Percentiles rank a stretch among this genome's conserved stretches.
These are phyloP conservation scores for Apogon hyalosoma DNA, from an alignment of 2,797 vertebrate species.

Conservation along the genomic window DNA sequence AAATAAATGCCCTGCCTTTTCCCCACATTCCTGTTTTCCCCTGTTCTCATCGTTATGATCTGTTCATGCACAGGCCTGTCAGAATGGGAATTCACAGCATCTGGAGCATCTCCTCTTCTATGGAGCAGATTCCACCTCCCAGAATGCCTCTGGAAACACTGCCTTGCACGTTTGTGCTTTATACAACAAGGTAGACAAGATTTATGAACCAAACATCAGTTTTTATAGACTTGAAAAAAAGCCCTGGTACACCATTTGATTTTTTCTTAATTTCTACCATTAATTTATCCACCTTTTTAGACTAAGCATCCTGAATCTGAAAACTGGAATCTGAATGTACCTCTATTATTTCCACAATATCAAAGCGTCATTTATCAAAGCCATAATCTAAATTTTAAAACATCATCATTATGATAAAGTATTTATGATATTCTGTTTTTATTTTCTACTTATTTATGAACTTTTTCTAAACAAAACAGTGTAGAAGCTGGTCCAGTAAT, in stretches of 20 bases:
- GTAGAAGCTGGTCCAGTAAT: too few relatives aligned
- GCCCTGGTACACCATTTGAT: background rate
- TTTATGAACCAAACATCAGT: background rate
- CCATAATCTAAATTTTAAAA: too few relatives aligned
- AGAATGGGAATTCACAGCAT: conserved; percentile 92
- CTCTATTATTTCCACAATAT: too few relatives aligned
- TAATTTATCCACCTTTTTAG: too few relatives aligned
- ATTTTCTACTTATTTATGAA: too few relatives aligned
- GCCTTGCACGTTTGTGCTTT: conserved; percentile 95
- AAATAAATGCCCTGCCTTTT: background rate
- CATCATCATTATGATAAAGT: too few relatives aligned
- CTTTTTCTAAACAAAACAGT: too few relatives aligned
- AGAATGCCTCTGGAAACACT: conserved; percentile 95
- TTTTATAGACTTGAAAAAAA: background rate
- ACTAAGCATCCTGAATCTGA: too few relatives aligned
- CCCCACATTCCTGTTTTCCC: background rate
- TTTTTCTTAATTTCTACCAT: too few relatives aligned
- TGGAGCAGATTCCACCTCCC: conserved; percentile 90
- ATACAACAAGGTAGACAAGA: conserved; percentile 90
- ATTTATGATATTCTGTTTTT: too few relatives aligned
- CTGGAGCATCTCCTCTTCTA: conserved; percentile 95
- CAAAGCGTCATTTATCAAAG: too few relatives aligned
- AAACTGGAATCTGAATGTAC: too few relatives aligned
- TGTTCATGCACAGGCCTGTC: conserved; percentile 86
- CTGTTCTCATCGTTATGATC: background rate